Conservation (phyloP, 1,140 invertebrate genomes). For the Propsilocerus akamusi region DNA sequence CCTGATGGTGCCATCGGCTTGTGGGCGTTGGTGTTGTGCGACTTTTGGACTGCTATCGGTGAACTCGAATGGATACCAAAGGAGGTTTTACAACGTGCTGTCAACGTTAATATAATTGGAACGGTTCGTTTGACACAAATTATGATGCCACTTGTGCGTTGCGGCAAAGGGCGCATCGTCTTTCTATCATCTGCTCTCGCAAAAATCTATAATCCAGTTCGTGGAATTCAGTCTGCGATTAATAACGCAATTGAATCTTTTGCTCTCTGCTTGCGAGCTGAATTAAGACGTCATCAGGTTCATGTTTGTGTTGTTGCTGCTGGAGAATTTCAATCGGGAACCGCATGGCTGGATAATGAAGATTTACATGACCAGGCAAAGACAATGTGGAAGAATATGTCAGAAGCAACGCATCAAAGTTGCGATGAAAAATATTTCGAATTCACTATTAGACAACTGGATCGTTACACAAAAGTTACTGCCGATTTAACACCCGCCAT, state of each 20-base stretch:
- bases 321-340: constrained; percentile 58
- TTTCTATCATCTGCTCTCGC: constrained; percentile 48
- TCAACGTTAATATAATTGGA: constrained; percentile 59
- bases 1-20: constrained; percentile 57
- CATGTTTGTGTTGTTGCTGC: constrained; percentile 66
- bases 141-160: constrained; percentile 59
- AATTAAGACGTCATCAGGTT: constrained; percentile 55
- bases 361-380: constrained; percentile 49
- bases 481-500: constrained; percentile 50
- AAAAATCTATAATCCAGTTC: constrained; percentile 51
- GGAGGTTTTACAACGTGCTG: constrained; percentile 46
- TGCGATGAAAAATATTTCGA: constrained; percentile 65
- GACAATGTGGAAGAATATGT: constrained; percentile 58
- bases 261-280: constrained; percentile 57
- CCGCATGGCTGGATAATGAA: constrained; percentile 50
- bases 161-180: constrained; percentile 49
- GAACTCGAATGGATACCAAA: constrained; percentile 77
- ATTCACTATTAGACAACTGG: constrained; percentile 48
- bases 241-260: constrained; percentile 63
- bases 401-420: constrained; percentile 61
- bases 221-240: constrained; percentile 60
- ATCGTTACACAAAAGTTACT: constrained; percentile 53
- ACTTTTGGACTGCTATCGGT: constrained; percentile 69
- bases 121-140: constrained; percentile 54
- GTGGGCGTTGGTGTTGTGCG: constrained; percentile 80